Percentiles rank a stretch among this genome's conserved stretches.
Conservation (phyloP, 1,140 invertebrate species). For the Lutraria rhynchaena region DNA sequence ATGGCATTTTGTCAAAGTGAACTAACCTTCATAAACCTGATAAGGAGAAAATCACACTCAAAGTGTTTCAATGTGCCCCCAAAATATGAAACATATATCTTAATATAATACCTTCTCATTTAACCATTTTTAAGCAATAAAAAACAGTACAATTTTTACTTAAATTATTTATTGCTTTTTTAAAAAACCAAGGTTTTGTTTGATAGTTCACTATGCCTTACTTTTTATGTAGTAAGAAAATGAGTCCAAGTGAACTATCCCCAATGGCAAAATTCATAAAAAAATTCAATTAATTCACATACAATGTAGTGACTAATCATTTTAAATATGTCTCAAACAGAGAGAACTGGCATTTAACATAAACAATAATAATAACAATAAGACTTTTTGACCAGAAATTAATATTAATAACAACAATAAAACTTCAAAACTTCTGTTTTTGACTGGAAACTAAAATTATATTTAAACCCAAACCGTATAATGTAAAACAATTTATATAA, state of each 20-base stretch:
- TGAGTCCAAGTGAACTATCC: conserved; percentile 14
- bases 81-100: conserved; percentile 17
- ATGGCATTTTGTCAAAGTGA: conserved; percentile 17
- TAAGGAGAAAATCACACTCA: conserved; percentile 8
- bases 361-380: too few relatives aligned
- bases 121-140: conserved; percentile 17
- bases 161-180: conserved; percentile 12
- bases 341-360: too few relatives aligned
- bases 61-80: conserved; percentile 14
- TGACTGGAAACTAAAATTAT: too few relatives aligned
- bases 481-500: too few relatives aligned
- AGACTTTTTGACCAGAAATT: too few relatives aligned
- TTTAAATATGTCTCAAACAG: too few relatives aligned
- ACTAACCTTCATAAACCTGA: conserved; percentile 1
- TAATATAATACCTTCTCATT: conserved; percentile 5
- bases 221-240: conserved; percentile 15
- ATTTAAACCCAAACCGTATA: too few relatives aligned
- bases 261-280: neutral
- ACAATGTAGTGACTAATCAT: conserved; percentile 6
- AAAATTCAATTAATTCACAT: conserved; percentile 15
- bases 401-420: too few relatives aligned
- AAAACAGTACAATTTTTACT: conserved; percentile 14
- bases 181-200: conserved; percentile 10
- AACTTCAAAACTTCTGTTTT: too few relatives aligned
- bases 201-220: conserved; percentile 14